Evolutionary conservation across 1,140 invertebrate species (phyloP).

Genomic region (Cepaea nemoralis): DNA sequence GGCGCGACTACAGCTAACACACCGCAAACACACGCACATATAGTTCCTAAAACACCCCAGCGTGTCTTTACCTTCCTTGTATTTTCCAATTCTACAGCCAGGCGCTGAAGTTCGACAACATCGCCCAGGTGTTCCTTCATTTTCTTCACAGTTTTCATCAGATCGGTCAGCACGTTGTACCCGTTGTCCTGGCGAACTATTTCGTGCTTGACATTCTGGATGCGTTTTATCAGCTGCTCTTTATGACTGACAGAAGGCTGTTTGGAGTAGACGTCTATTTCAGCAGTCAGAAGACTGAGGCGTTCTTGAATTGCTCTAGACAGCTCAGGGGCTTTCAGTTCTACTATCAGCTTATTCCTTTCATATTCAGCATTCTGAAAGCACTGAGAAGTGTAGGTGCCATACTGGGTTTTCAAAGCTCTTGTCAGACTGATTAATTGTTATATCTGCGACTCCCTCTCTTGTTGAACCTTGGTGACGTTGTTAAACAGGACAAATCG

Average conservation of each 20-base stretch:
- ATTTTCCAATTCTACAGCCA: background rate
- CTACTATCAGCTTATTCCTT: background rate
- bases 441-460: background rate
- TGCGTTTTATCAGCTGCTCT: background rate
- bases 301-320: background rate
- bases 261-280: background rate
- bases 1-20: too few species aligned
- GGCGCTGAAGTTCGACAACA: background rate
- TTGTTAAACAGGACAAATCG: slow-evolving; percentile 4
- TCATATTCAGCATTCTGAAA: background rate
- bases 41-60: too few species aligned
- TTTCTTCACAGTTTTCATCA: background rate
- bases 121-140: background rate
- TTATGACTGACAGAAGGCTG: background rate
- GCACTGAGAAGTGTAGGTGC: background rate
- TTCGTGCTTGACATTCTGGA: background rate
- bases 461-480: background rate
- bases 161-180: background rate
- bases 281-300: background rate
- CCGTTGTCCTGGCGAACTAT: background rate
- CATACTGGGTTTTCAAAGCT: background rate
- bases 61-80: too few species aligned
- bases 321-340: background rate
- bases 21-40: too few species aligned
- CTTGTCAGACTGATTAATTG: background rate